A percentile compares a stretch with the other conserved stretches of the same genome.
These are phyloP conservation scores for Coptotermes formosanus DNA, from an alignment of 1,140 invertebrate genomes.

Conservation along the genomic window DNA sequence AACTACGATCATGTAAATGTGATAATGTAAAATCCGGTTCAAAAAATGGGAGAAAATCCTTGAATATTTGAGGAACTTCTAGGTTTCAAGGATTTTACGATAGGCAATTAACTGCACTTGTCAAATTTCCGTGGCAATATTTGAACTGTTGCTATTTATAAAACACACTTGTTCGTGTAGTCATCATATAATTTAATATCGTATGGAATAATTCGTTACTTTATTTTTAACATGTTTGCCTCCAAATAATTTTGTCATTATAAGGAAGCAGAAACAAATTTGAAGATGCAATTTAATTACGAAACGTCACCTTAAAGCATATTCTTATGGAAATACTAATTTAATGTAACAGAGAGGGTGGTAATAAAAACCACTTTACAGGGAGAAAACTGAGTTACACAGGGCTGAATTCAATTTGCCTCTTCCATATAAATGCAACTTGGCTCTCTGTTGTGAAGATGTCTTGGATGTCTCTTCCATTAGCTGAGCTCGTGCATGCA, in stretches of 20 bases:
- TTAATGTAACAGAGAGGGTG: background rate
- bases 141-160: too few species aligned
- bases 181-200: too few species aligned
- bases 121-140: too few species aligned
- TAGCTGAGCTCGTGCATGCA: background rate
- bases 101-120: too few species aligned
- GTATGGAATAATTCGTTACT: background rate
- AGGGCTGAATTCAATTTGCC: background rate
- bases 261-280: constrained; percentile 1
- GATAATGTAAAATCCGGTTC: too few species aligned
- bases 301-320: background rate
- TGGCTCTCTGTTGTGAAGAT: background rate
- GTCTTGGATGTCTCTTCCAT: background rate
- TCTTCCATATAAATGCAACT: background rate
- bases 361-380: background rate
- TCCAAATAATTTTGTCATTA: background rate
- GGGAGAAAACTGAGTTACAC: background rate
- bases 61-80: too few species aligned
- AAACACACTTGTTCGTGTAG: too few species aligned
- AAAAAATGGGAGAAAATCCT: too few species aligned
- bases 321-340: constrained; percentile 10
- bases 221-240: background rate
- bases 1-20: too few species aligned
- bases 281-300: background rate
- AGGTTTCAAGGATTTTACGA: too few species aligned